These are phyloP conservation scores for Falco cherrug DNA, from an alignment of 2,797 vertebrate species.

Conservation along the genomic window DNA sequence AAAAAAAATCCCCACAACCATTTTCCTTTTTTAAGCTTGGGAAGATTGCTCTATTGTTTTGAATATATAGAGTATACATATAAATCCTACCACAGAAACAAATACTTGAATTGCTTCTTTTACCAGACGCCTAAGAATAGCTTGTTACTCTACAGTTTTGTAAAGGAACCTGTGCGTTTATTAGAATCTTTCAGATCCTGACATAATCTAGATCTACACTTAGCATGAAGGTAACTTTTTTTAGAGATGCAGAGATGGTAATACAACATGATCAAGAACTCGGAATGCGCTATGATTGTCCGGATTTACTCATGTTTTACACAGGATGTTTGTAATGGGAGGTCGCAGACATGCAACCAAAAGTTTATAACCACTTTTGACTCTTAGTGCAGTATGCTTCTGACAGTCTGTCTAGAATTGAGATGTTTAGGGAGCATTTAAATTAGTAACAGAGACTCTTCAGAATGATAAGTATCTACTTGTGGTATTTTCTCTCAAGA, in stretches of 20 bases:
- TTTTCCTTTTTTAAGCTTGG: neutral
- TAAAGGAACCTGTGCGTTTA: fast-evolving
- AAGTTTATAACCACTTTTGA: neutral
- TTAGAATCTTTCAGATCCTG: neutral
- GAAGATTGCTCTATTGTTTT: neutral
- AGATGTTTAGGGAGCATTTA: neutral
- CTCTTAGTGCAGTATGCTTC: neutral
- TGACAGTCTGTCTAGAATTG: neutral
- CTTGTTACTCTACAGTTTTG: neutral
- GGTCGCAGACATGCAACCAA: neutral
- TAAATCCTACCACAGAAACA: neutral
- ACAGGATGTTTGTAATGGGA: neutral
- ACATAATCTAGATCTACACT: neutral
- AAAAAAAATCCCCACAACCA: too few species aligned
- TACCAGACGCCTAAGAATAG: neutral
- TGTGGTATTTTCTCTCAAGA: neutral
- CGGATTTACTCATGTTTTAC: neutral
- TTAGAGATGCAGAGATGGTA: neutral
- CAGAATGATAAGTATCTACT: neutral
- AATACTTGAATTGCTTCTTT: neutral
- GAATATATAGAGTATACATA: neutral
- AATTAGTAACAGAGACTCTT: neutral
- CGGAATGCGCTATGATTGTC: neutral
- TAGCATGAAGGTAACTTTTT: neutral
- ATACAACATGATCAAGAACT: neutral